Evolutionary conservation across 1,140 invertebrate species (phyloP).

Genomic region (Physella acuta): DNA sequence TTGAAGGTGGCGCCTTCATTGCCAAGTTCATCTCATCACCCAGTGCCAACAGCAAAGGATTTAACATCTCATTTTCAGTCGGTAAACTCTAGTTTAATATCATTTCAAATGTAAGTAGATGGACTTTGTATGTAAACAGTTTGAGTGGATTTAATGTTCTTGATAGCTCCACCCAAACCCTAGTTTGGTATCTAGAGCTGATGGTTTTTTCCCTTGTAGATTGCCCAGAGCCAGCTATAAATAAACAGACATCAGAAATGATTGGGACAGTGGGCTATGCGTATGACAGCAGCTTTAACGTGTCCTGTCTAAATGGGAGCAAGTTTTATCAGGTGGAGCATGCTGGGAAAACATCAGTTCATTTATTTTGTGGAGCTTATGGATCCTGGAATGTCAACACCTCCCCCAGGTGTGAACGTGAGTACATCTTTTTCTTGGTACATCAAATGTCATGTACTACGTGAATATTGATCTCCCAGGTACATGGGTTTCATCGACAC

Average conservation of each 20-base stretch:
- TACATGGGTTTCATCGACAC: too few species aligned
- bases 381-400: slow-evolving; percentile 31
- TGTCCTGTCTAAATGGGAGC: slow-evolving; percentile 26
- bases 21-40: slow-evolving; percentile 9
- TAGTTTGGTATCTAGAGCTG: too few species aligned
- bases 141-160: too few species aligned
- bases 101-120: too few species aligned
- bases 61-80: slow-evolving; percentile 22
- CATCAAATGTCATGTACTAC: too few species aligned
- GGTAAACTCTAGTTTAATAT: too few species aligned
- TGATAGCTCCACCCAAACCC: too few species aligned
- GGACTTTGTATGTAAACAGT: too few species aligned
- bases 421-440: too few species aligned
- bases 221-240: slow-evolving; percentile 28
- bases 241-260: slow-evolving; percentile 10
- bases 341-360: slow-evolving; percentile 3
- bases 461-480: too few species aligned
- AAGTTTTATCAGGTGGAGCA: slow-evolving; percentile 25
- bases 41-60: slow-evolving; percentile 12
- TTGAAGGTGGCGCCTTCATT: slow-evolving; percentile 11
- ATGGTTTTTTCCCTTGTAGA: slow-evolving; percentile 15
- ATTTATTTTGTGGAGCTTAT: slow-evolving; percentile 23
- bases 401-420: slow-evolving; percentile 33
- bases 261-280: background rate
- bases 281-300: slow-evolving; percentile 17